These are phyloP conservation scores for Polypedilum vanderplanki DNA, from an alignment of 1,140 invertebrate genomes.

Conservation along the genomic window DNA sequence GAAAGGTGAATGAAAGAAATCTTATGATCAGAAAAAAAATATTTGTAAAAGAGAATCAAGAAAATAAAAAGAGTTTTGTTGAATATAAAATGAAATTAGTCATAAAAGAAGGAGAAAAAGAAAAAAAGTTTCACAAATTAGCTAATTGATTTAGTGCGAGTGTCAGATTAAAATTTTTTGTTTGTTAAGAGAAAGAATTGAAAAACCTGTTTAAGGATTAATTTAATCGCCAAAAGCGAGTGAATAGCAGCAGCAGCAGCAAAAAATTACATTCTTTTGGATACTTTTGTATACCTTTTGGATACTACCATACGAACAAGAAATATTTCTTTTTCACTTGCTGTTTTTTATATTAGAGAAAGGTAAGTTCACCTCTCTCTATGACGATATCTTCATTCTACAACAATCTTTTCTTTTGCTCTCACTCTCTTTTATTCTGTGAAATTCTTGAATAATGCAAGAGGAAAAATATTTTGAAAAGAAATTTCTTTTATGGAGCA, in stretches of 20 bases:
- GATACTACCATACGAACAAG: background rate
- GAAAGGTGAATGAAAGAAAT: background rate
- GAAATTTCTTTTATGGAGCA: no score
- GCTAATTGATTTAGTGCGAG: slow-evolving; percentile 28
- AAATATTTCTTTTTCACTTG: background rate
- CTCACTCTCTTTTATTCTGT: no score
- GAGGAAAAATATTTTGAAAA: no score
- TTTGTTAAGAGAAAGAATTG: slow-evolving; percentile 10
- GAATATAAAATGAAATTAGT: slow-evolving; percentile 16
- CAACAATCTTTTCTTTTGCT: no score
- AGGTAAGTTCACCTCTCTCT: background rate
- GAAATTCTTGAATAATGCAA: no score
- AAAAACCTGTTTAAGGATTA: slow-evolving; percentile 26
- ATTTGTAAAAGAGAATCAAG: background rate
- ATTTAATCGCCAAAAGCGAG: background rate
- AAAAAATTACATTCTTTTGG: background rate
- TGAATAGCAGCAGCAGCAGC: background rate
- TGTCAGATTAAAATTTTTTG: slow-evolving; percentile 22
- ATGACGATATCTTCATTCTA: background rate
- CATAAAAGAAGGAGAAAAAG: background rate
- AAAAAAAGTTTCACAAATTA: slow-evolving; percentile 23
- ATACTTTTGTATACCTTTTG: background rate
- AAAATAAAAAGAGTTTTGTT: background rate
- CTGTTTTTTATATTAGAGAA: background rate
- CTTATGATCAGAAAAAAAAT: background rate